phyloP scores from a whole-genome alignment of 2,888 invertebrate genomes.

The Rotaria socialis region DNA sequence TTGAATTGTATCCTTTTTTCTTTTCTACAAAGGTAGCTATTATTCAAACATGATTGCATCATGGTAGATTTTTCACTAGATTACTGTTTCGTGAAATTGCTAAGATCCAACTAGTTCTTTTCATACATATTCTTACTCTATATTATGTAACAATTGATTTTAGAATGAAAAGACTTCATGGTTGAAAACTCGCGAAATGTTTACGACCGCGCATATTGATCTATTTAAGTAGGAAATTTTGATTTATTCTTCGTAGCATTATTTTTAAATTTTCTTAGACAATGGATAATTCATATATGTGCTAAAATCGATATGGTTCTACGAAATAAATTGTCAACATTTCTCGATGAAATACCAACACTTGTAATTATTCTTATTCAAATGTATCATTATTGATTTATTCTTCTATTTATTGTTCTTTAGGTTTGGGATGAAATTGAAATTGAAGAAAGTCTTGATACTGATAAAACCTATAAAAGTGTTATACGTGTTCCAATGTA shows the following conservation, averaged over 20 bases:
- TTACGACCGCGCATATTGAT: not conserved
- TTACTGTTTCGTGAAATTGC: too few relatives aligned
- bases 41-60: too few relatives aligned
- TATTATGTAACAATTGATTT: not conserved
- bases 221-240: not conserved
- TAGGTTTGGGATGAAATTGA: slow-evolving; percentile 46
- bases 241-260: not conserved
- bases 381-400: not conserved
- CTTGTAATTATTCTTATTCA: not conserved
- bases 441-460: slow-evolving; percentile 41
- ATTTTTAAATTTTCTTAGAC: not conserved
- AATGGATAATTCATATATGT: slow-evolving; percentile 23
- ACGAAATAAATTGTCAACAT: not conserved
- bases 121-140: too few relatives aligned
- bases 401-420: not conserved
- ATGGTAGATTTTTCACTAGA: too few relatives aligned
- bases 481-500: slow-evolving; percentile 30
- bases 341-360: not conserved
- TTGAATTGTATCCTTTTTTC: too few relatives aligned
- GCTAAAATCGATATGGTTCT: not conserved
- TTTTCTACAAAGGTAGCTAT: too few relatives aligned
- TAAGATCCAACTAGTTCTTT: too few relatives aligned
- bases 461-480: slow-evolving; percentile 33
- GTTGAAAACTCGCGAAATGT: slow-evolving; percentile 35
- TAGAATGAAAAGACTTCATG: slow-evolving; percentile 9